Evolutionary conservation across 1,140 invertebrate genomes (phyloP).

Genomic region (Drosophila watanabei): DNA sequence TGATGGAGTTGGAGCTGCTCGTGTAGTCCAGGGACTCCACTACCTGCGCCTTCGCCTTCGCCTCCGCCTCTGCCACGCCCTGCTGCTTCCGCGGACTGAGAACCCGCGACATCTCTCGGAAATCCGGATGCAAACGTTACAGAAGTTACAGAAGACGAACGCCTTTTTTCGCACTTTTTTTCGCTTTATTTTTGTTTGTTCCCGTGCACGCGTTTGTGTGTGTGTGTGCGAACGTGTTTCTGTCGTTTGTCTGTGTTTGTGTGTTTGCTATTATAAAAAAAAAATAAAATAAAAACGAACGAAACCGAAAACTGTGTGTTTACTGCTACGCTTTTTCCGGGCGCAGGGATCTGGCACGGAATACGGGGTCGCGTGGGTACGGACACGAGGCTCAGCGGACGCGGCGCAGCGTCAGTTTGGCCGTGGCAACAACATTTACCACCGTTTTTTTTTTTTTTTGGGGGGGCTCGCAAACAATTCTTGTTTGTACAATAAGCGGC

Average conservation of each 20-base stretch:
- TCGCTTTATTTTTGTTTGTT: constrained; percentile 6
- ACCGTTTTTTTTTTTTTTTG: constrained; percentile 22
- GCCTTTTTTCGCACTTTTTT: constrained; percentile 10
- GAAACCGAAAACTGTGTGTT: not conserved
- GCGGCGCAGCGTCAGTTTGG: constrained; percentile 30
- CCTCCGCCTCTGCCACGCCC: constrained; percentile 25
- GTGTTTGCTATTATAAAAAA: constrained; percentile 4
- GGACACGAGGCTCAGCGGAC: constrained; percentile 23
- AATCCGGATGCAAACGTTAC: not conserved
- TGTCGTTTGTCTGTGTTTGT: constrained; percentile 2
- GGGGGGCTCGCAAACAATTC: constrained; percentile 7
- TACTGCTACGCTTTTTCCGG: not conserved
- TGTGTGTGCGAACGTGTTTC: not conserved
- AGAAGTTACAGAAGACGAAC: too few relatives aligned
- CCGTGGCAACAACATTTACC: constrained; percentile 38
- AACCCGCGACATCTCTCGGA: constrained; percentile 56
- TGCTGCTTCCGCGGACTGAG: constrained; percentile 59
- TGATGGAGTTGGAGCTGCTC: constrained; percentile 71
- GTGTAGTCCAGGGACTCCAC: constrained; percentile 62
- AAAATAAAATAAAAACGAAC: constrained; percentile 5
- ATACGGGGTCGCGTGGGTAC: constrained; percentile 16
- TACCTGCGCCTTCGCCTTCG: constrained; percentile 14
- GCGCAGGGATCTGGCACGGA: not conserved
- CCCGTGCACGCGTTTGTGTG: not conserved
- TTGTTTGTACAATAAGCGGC: constrained; percentile 20